phyloP scores from a whole-genome alignment of 2,797 vertebrate genomes.

The Eidolon dupreanum region DNA sequence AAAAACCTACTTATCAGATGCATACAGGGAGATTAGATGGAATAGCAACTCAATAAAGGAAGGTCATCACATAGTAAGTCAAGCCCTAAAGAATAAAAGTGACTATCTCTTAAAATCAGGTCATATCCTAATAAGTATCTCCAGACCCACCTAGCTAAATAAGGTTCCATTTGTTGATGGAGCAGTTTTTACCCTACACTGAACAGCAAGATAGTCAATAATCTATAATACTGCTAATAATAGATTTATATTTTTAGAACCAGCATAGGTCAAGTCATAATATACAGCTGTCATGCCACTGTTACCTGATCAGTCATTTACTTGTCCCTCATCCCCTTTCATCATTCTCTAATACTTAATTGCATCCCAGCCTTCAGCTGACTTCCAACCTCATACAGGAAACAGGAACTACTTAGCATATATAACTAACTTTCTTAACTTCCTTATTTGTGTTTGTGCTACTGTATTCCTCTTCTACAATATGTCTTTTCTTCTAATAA shows the following conservation, averaged over 20 bases:
- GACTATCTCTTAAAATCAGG: background rate
- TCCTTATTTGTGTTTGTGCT: background rate
- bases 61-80: background rate
- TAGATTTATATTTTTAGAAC: slow-evolving; percentile 2
- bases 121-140: background rate
- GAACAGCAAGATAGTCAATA: background rate
- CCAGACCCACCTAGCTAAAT: background rate
- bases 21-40: background rate
- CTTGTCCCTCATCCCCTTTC: background rate
- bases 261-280: background rate
- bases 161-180: background rate
- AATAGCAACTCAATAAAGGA: background rate
- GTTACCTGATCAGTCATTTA: background rate
- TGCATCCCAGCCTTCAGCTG: background rate
- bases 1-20: background rate
- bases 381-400: background rate
- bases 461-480: background rate
- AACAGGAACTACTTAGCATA: background rate
- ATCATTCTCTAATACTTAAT: background rate
- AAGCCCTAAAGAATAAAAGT: background rate
- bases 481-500: background rate
- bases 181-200: background rate
- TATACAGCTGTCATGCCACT: background rate
- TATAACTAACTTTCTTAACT: background rate
- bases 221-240: background rate